These are phyloP conservation scores for Haemorhous mexicanus DNA, from an alignment of 2,113 vertebrate species.

Conservation along the genomic window DNA sequence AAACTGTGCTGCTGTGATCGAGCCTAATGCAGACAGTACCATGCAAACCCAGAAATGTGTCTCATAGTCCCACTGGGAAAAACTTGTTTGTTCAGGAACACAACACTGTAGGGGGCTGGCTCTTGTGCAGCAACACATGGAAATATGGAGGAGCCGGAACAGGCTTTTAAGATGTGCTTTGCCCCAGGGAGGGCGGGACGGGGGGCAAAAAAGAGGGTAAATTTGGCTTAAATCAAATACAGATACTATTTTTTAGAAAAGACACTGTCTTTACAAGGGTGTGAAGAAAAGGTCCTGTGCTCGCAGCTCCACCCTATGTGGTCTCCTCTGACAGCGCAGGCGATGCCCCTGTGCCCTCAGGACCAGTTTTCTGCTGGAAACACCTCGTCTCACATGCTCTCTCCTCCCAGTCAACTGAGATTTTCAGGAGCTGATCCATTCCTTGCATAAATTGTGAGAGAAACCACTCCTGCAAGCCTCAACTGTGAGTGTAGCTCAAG, in stretches of 20 bases:
- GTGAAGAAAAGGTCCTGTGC: neutral
- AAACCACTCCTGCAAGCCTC: neutral
- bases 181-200: neutral
- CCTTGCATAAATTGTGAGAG: neutral
- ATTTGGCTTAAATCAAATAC: neutral
- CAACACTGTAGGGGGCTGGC: neutral
- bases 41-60: neutral
- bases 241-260: neutral
- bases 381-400: neutral
- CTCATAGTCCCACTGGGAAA: neutral
- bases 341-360: accelerated
- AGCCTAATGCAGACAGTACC: neutral
- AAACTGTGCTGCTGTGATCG: neutral
- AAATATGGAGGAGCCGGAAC: neutral
- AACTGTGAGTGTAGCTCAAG: neutral
- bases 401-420: neutral
- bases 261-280: neutral
- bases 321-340: neutral
- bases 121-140: neutral
- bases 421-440: neutral
- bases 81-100: neutral
- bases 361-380: neutral
- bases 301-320: accelerated
- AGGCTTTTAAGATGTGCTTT: neutral
- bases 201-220: neutral